Evolutionary conservation across 1,140 invertebrate genomes (phyloP), one percentile per base, ranked within the genome.

Genomic region (Eubasilissa regina): DNA sequence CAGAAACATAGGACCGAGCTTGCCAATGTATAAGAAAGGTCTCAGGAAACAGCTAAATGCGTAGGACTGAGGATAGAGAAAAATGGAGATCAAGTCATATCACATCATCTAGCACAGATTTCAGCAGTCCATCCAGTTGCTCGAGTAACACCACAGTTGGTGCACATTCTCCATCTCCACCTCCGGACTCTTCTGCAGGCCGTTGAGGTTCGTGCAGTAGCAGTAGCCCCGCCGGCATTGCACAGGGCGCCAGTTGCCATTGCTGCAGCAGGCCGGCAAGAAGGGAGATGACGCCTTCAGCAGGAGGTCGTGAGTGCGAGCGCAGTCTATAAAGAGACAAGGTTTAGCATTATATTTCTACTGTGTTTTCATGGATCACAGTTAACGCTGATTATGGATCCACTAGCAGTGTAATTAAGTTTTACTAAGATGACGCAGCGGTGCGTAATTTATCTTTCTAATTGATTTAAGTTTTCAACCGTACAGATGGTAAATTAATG

Each of bases 121-220:
- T 70, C 21, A 70, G 66, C 66, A 70, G 9, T 10, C 11, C 8
- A 4, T 45, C 64, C 64, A 68, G 4, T 56, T 35, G 3, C 47
- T 15, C 3, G 12, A 6, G 70, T 51, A 60, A 44, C 89, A 91
- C 11, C 53, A 0, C 35, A 91, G 80, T 6, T n/a, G 80, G 1
- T 83, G 82, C 3, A 88, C 83, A 0, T 84, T 44, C 11, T 79
- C 19, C 47, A 85, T 83, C 10, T 75, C 66, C 0, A 85, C 79
- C 79, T 91, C 89, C 48, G 66, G 74, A 4, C 82, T 87, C 8
- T 85, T 66, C 85, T 92, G 92, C 62, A 89, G 85, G 1, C 92
- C 92, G 83, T 93, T 87, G 1, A 78, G 55, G 83, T 93, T 89
- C 0, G 93, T 92, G 83, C 92, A 93, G 53, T 90, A 89, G 83